Percentiles rank a stretch among this genome's conserved stretches.
Evolutionary conservation across 2,888 invertebrate genomes (phyloP).

Genomic region (Bedellia somnulentella): DNA sequence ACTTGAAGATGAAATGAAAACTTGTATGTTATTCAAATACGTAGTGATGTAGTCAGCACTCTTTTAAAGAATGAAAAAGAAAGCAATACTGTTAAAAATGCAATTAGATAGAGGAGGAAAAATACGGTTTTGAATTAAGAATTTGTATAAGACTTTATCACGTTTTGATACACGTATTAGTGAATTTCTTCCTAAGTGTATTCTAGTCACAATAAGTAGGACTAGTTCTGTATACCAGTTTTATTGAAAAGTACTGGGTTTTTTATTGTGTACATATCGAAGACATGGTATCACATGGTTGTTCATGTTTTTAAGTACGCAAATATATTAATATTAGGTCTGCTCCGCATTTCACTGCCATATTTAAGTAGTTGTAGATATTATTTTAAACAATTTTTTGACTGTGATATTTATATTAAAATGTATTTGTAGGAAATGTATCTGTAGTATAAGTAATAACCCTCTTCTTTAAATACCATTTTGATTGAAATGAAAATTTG

Average conservation of each 20-base stretch:
- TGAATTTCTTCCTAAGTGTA: conserved; percentile 50
- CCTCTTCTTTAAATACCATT: too few relatives aligned
- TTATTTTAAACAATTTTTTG: conserved; percentile 56
- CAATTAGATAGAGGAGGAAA: too few relatives aligned
- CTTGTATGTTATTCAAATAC: too few relatives aligned
- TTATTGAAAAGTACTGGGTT: conserved; percentile 7
- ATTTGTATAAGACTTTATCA: too few relatives aligned
- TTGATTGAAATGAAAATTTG: too few relatives aligned
- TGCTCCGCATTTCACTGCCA: conserved; percentile 49
- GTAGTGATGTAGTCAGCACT: too few relatives aligned
- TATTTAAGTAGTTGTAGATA: conserved; percentile 29
- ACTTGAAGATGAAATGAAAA: too few relatives aligned
- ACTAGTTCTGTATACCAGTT: conserved; percentile 37
- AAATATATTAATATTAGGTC: conserved; percentile 9
- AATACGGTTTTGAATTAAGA: too few relatives aligned
- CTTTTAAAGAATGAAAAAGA: too few relatives aligned
- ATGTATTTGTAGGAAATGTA: conserved; percentile 45
- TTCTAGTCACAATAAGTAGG: conserved; percentile 54
- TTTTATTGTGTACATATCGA: conserved; percentile 7
- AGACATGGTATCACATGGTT: conserved; percentile 3
- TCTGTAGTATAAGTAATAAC: conserved; percentile 22
- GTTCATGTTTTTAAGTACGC: conserved; percentile 2
- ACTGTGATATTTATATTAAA: conserved; percentile 60
- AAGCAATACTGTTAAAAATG: too few relatives aligned
- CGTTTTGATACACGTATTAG: too few relatives aligned